A percentile compares a stretch with the other conserved stretches of the same genome.
phyloP scores from a whole-genome alignment of 2,113 vertebrate genomes.

The Coracopsis vasa region DNA sequence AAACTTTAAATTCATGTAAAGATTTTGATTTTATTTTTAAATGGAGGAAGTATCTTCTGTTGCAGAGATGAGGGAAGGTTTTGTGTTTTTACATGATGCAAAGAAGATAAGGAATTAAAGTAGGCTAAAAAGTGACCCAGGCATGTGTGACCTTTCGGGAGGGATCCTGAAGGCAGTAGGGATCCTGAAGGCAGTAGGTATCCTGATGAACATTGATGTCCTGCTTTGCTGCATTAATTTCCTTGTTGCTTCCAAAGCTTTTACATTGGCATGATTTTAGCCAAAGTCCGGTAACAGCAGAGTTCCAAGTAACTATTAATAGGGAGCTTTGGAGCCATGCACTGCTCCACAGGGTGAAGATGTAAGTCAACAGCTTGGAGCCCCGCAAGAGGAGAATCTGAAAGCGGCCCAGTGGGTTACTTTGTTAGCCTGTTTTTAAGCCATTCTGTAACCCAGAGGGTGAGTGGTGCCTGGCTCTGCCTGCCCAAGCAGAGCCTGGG shows the following conservation, averaged over 20 bases:
- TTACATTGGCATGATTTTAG: accelerated
- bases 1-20: neutral
- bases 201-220: neutral
- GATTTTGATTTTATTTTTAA: neutral
- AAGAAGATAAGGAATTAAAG: neutral
- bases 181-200: neutral
- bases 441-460: neutral
- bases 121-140: neutral
- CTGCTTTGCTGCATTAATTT: neutral
- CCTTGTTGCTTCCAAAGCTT: neutral
- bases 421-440: neutral
- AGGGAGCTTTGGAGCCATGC: neutral
- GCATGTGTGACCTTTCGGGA: neutral
- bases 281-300: neutral
- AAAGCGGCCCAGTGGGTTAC: neutral
- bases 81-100: neutral
- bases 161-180: neutral
- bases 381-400: neutral
- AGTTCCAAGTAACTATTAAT: neutral
- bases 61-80: neutral
- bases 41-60: neutral
- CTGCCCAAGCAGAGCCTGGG: neutral
- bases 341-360: neutral
- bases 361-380: accelerated
- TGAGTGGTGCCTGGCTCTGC: neutral